Evolutionary conservation across 92 coral and sea anemone genomes (phyloP).

Genomic region (Epizoanthus illoricatus): DNA sequence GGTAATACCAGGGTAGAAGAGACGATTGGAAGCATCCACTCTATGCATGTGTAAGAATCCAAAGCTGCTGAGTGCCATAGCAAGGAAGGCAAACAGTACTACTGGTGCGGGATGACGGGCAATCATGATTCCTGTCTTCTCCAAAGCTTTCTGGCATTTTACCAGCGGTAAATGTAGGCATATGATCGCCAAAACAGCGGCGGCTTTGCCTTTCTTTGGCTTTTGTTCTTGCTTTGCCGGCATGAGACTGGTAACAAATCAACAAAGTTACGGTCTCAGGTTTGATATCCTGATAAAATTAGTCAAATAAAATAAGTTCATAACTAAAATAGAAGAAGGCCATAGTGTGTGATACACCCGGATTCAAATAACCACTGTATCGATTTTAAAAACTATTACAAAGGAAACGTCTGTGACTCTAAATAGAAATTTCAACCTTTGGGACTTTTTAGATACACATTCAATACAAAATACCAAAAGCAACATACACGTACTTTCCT

Average conservation of each 20-base stretch:
- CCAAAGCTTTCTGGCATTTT: constrained; percentile 46
- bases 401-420: too few relatives aligned
- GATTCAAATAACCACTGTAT: too few relatives aligned
- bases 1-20: constrained; percentile 37
- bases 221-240: neutral
- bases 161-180: constrained; percentile 40
- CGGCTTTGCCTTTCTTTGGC: neutral
- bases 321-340: too few relatives aligned
- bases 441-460: too few relatives aligned
- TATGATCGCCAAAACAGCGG: constrained; percentile 17
- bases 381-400: too few relatives aligned
- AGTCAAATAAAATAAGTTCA: too few relatives aligned
- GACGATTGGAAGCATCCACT: constrained; percentile 15
- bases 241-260: constrained; percentile 13
- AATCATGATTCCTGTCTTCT: constrained; percentile 42
- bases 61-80: constrained; percentile 39
- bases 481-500: too few relatives aligned
- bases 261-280: too few relatives aligned
- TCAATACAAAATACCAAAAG: too few relatives aligned
- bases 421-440: too few relatives aligned
- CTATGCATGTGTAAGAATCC: constrained; percentile 45
- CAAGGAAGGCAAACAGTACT: constrained; percentile 9
- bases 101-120: constrained; percentile 33
- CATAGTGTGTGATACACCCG: neutral
- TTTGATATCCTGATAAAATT: too few relatives aligned